Percentiles rank a stretch among this genome's conserved stretches.
phyloP scores from a whole-genome alignment of 2,797 vertebrate genomes.

The Sebastes iracundus region DNA sequence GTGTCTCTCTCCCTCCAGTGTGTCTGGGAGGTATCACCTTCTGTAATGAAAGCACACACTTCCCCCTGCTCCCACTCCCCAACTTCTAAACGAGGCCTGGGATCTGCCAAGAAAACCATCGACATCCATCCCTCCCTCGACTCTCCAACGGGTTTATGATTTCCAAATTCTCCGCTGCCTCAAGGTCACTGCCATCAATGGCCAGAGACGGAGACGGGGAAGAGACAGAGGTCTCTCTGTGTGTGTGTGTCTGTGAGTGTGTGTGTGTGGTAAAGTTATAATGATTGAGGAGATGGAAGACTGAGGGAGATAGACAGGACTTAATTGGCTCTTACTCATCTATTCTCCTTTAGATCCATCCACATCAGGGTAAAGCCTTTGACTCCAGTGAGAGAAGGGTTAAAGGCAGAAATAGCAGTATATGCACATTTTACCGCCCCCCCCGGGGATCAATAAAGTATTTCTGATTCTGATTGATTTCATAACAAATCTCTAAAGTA shows the following conservation, averaged over 20 bases:
- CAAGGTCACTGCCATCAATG: slow-evolving; percentile 58
- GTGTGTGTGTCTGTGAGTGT: background rate
- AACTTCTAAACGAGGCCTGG: slow-evolving; percentile 37
- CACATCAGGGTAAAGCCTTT: background rate
- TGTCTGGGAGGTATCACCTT: slow-evolving; percentile 54
- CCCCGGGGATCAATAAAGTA: too few species aligned
- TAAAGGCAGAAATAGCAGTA: background rate
- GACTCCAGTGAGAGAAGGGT: background rate
- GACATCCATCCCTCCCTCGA: slow-evolving; percentile 67
- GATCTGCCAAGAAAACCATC: slow-evolving; percentile 31
- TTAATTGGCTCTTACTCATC: slow-evolving; percentile 17
- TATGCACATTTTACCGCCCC: background rate
- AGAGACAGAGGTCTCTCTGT: background rate
- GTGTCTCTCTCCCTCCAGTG: slow-evolving; percentile 14
- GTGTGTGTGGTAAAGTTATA: background rate
- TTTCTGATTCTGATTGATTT: background rate
- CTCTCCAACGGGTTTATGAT: slow-evolving; percentile 57
- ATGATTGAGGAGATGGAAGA: background rate
- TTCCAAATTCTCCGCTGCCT: slow-evolving; percentile 51
- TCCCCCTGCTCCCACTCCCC: slow-evolving; percentile 16
- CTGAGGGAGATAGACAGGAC: background rate
- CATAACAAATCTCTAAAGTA: background rate
- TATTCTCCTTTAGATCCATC: background rate
- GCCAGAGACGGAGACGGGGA: background rate
- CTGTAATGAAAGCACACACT: slow-evolving; percentile 56